Percentiles rank a stretch among this genome's conserved stretches.
phyloP scores from a whole-genome alignment of 35 echinoderm and acorn worm genomes.

The Holothuria glaberrima region DNA sequence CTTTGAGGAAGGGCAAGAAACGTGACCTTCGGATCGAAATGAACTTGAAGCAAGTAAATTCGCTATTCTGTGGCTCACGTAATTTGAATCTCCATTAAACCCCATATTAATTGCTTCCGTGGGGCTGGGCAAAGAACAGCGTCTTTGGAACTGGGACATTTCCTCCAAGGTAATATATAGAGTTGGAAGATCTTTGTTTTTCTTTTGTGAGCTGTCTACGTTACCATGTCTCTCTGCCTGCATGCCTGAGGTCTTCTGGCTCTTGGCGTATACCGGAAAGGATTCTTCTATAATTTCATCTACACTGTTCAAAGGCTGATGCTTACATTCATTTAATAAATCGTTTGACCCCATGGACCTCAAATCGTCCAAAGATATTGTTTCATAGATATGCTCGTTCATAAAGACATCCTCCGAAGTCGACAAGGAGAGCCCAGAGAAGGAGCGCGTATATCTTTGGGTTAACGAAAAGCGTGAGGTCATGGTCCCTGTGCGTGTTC shows the following conservation, averaged over 20 bases:
- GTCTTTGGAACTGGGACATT: neutral
- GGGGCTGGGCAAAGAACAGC: constrained; percentile 12
- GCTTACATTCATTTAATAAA: neutral
- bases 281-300: neutral
- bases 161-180: constrained; percentile 16
- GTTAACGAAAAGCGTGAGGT: neutral
- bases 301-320: neutral
- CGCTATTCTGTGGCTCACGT: too few relatives aligned
- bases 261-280: neutral
- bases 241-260: neutral
- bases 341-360: neutral
- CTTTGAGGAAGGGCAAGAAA: neutral
- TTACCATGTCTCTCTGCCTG: neutral
- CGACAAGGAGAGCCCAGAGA: constrained; percentile 12
- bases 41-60: neutral
- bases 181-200: neutral
- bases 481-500: neutral
- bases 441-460: neutral
- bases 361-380: constrained; percentile 17
- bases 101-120: neutral
- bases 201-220: neutral
- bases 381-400: constrained; percentile 33
- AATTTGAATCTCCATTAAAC: too few relatives aligned
- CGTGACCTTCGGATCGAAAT: constrained; percentile 29
- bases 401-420: constrained; percentile 10